Base-by-base conservation (phyloP, 1,140 invertebrate genomes). In the Drosophila miranda region DNA sequence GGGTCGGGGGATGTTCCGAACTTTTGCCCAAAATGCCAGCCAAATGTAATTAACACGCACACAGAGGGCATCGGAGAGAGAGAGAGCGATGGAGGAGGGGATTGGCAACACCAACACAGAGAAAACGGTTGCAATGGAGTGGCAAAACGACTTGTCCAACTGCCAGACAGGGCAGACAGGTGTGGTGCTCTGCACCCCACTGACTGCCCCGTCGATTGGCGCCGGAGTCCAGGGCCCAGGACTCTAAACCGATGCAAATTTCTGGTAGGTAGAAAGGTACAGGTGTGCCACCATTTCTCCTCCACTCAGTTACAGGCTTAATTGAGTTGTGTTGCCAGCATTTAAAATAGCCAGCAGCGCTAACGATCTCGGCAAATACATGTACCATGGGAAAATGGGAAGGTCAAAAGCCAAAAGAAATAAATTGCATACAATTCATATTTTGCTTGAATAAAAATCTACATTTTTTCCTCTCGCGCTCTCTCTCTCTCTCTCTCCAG, bases 41-140 rank as follows among this genome's bases (percentile, higher is more conserved):
- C 55, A 81, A 84, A 84, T 84, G 81, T 84, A 84, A 84, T 84
- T 84, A 84, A 84, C 80, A 84, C 81, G 68, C 67, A 84, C 68
- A 80, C 67, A 30, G 53, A 66, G 49, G 13, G 3, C 11, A 34
- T 34, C 9, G 30, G 9, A 13, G 34, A 5, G 34, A 38, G 34
- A 13, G 11, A 16, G 16, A 16, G 16, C 16, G 7, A 30, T 2
- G 7, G 28, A 8, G 8, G 30, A 30, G 30, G 34, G 3, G 34
- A 38, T 5, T 7, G 19, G 30, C 49, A 48, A 44, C 42, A 38
- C 45, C 34, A 26, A 52, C 52, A 38, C 16, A 30, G 14, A 38
- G 14, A 23, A 28, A 38, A 38, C 13, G 11, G 42, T 38, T 61
- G 71, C 73, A 61, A 53, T 75, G 71, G 55, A 75, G 56, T 69